These are phyloP conservation scores for Monopis laevigella DNA, from an alignment of 2,888 invertebrate genomes.

Conservation along the genomic window DNA sequence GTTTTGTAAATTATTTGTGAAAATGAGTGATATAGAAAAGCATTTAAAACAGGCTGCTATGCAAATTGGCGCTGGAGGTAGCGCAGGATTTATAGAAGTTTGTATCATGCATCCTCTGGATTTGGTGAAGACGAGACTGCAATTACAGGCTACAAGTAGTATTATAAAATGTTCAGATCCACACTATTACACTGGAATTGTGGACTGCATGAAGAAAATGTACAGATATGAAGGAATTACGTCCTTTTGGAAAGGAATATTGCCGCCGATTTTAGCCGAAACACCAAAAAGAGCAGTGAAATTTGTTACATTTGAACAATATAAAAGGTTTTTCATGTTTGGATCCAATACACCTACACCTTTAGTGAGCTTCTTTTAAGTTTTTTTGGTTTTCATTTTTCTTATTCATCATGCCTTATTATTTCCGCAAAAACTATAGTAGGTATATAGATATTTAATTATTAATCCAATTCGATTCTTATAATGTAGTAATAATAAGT, in stretches of 20 bases:
- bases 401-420: background rate
- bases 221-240: slow-evolving; percentile 82
- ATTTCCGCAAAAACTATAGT: too few relatives aligned
- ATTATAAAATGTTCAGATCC: slow-evolving; percentile 46
- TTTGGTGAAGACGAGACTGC: slow-evolving; percentile 85
- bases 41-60: slow-evolving; percentile 76
- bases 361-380: slow-evolving; percentile 62
- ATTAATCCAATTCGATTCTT: too few relatives aligned
- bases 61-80: slow-evolving; percentile 89
- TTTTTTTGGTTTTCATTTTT: background rate
- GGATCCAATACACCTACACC: slow-evolving; percentile 79
- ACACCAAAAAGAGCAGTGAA: slow-evolving; percentile 95
- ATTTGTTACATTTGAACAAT: slow-evolving; percentile 94
- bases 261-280: slow-evolving; percentile 93
- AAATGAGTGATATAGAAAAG: slow-evolving; percentile 49
- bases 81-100: slow-evolving; percentile 93
- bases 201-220: slow-evolving; percentile 91
- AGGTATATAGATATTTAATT: too few relatives aligned
- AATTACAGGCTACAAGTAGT: slow-evolving; percentile 40
- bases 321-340: slow-evolving; percentile 86
- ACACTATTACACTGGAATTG: slow-evolving; percentile 78
- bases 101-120: slow-evolving; percentile 97
- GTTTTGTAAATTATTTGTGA: too few relatives aligned
- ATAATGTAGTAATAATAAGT: too few relatives aligned
- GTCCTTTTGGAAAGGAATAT: slow-evolving; percentile 92